These are phyloP conservation scores for Papilio glaucus DNA, from an alignment of 1,140 invertebrate genomes.

Conservation along the genomic window DNA sequence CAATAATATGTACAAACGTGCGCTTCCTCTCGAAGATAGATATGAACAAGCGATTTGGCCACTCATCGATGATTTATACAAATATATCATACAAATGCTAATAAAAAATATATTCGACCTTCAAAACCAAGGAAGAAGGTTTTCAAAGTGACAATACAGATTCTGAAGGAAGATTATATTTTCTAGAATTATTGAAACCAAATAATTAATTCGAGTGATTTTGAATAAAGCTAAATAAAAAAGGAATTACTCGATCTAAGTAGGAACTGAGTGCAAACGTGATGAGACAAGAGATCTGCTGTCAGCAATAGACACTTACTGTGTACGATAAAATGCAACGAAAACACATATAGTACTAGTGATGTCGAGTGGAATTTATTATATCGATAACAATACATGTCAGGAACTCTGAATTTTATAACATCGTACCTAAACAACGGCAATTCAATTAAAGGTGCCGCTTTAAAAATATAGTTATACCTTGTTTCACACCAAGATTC, in stretches of 20 bases:
- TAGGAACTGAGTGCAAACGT: conserved; percentile 82
- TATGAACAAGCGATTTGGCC: conserved; percentile 67
- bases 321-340: conserved; percentile 72
- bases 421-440: conserved; percentile 39
- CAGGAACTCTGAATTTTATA: conserved; percentile 55
- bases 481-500: too few species aligned
- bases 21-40: conserved; percentile 55
- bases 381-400: conserved; percentile 53
- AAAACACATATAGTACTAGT: conserved; percentile 48
- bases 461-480: conserved; percentile 36
- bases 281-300: conserved; percentile 73
- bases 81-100: conserved; percentile 56
- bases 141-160: conserved; percentile 14
- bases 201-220: conserved; percentile 54
- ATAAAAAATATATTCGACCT: conserved; percentile 77
- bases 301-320: conserved; percentile 58
- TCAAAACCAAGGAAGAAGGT: conserved; percentile 45
- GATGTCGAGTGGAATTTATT: conserved; percentile 41
- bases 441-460: conserved; percentile 30
- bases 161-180: conserved; percentile 72
- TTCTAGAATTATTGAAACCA: conserved; percentile 57
- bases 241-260: conserved; percentile 72
- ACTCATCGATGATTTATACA: conserved; percentile 62
- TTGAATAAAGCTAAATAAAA: conserved; percentile 71
- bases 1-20: conserved; percentile 77